Conservation (phyloP, 2,113 vertebrate genomes). For the Oryzias celebensis region DNA sequence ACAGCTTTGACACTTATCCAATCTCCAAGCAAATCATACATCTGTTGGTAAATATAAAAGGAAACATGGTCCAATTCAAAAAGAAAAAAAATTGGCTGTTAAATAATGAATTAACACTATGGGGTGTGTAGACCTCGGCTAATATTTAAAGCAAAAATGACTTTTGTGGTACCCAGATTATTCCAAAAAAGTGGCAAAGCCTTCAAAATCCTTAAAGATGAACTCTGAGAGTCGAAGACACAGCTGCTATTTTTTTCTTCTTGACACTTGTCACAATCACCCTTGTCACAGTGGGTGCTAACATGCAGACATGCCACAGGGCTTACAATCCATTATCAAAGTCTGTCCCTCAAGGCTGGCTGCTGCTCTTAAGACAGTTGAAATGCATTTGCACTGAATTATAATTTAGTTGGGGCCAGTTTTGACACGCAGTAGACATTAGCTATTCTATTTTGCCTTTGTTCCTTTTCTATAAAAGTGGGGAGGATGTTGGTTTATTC, state of each 20-base stretch:
- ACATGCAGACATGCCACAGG: conserved; percentile 37
- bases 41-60: too few species aligned
- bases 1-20: background rate
- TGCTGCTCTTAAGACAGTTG: conserved; percentile 49
- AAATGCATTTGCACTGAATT: conserved; percentile 59
- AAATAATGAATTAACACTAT: too few species aligned
- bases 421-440: conserved; percentile 27
- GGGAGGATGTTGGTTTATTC: conserved; percentile 25
- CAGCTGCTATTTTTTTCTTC: conserved; percentile 44
- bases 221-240: conserved; percentile 21
- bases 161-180: conserved; percentile 32
- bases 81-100: too few species aligned
- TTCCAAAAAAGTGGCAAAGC: conserved; percentile 42
- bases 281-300: conserved; percentile 51
- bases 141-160: too few species aligned
- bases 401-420: conserved; percentile 30
- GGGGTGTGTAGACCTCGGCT: too few species aligned
- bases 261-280: conserved; percentile 44
- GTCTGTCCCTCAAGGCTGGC: conserved; percentile 50
- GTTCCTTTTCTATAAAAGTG: conserved; percentile 16
- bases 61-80: too few species aligned
- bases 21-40: background rate
- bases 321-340: conserved; percentile 62
- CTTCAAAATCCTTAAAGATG: conserved; percentile 35
- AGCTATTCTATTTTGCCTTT: conserved; percentile 7